Conservation (phyloP, 2,888 invertebrate species). For the Toxonevra muliebris region DNA sequence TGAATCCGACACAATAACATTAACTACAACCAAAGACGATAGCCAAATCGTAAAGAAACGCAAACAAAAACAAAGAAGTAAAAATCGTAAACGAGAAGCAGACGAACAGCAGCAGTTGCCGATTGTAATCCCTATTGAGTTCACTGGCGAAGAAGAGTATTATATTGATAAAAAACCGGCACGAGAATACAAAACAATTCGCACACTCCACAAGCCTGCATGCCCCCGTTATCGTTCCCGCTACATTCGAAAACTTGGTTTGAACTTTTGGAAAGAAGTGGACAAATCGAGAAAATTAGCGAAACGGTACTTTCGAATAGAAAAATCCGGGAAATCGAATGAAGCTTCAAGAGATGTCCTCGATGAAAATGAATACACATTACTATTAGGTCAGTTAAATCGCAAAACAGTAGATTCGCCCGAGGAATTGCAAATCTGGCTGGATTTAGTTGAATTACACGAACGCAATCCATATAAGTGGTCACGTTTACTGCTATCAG, state of each 20-base stretch:
- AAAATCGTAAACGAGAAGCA: background rate
- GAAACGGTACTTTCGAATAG: constrained; percentile 43
- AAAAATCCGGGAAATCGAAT: constrained; percentile 36
- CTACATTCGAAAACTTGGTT: constrained; percentile 15
- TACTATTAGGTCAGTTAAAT: constrained; percentile 68
- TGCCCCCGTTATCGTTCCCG: constrained; percentile 68
- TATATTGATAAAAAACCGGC: constrained; percentile 71
- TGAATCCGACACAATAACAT: background rate
- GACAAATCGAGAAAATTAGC: constrained; percentile 4
- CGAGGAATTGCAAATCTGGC: constrained; percentile 69
- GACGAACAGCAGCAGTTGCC: background rate
- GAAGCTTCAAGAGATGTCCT: constrained; percentile 34
- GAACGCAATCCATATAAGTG: constrained; percentile 59
- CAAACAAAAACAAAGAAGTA: constrained; percentile 14
- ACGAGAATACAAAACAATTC: constrained; percentile 69
- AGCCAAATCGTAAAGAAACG: constrained; percentile 8
- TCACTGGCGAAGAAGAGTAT: constrained; percentile 65
- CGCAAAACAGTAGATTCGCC: constrained; percentile 67
- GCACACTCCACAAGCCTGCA: constrained; percentile 72
- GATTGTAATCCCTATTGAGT: constrained; percentile 43
- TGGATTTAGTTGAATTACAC: constrained; percentile 71
- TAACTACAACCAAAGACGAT: background rate
- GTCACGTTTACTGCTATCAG: constrained; percentile 59
- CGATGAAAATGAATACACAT: constrained; percentile 66
- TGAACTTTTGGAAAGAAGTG: background rate